Conservation (phyloP, 2,888 invertebrate genomes). For the Antitype chi region DNA sequence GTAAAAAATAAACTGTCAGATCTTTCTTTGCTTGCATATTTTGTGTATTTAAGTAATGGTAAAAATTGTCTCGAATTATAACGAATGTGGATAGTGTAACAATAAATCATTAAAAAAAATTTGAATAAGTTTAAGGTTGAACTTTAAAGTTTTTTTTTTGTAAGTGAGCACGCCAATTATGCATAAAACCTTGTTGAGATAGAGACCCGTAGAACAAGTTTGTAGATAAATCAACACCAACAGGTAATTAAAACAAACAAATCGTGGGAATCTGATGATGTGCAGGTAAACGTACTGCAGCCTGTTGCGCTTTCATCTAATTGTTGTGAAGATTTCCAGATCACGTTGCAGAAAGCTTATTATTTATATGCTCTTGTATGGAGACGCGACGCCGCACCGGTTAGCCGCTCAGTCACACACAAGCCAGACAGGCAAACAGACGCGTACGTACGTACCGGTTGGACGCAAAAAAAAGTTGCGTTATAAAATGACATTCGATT, state of each 20-base stretch:
- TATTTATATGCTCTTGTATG: constrained; percentile 70
- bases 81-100: too few species aligned
- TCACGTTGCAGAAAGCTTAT: constrained; percentile 80
- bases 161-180: not conserved
- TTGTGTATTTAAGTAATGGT: too few species aligned
- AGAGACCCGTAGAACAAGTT: not conserved
- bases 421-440: constrained; percentile 60
- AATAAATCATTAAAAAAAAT: too few species aligned
- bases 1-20: too few species aligned
- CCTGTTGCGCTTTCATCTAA: constrained; percentile 76
- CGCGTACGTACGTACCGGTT: constrained; percentile 57
- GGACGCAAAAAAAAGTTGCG: constrained; percentile 31
- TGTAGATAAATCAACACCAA: constrained; percentile 7
- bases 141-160: too few species aligned
- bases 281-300: constrained; percentile 52
- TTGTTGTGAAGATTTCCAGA: constrained; percentile 77
- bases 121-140: too few species aligned
- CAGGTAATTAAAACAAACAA: constrained; percentile 61
- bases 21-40: too few species aligned
- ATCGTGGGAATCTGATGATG: constrained; percentile 64
- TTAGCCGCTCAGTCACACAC: constrained; percentile 68
- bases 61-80: too few species aligned
- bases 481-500: constrained; percentile 65
- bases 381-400: constrained; percentile 71
- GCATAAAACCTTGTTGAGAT: not conserved